Base-by-base conservation (phyloP, 1,140 invertebrate species). In the Lordiphosa stackelbergi region DNA sequence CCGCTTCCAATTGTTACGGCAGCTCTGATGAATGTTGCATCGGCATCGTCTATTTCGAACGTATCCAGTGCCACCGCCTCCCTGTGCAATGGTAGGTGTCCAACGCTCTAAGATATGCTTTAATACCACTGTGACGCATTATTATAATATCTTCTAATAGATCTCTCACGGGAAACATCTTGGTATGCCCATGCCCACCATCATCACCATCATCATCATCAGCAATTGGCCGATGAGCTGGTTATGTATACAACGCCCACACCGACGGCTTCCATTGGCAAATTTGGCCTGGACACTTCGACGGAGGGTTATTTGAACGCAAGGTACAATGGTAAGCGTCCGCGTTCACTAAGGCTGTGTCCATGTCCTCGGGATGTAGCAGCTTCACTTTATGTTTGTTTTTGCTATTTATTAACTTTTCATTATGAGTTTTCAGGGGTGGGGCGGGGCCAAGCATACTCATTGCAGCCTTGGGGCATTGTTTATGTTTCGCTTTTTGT, bases 271-370 rank as follows among this genome's bases (percentile, higher is more conserved):
- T 62, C 84, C 34, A 86, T 86, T 64, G 77, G 73, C 5, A 87
- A 87, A 42, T 86, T 86, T 47, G 85, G 85, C 7, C 59, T 86
- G 62, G 85, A 87, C 70, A 79, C 77, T 43, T 77, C 85, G 43
- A 86, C 81, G 40, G 85, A 87, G 78, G 78, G 78, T 63, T 87
- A 87, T 75, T 71, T 87, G 60, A 87, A 81, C 75, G 73, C 85
- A 85, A 86, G 85, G 85, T 86, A 86, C 72, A 86, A 86, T 72
- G 85, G 85, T 86, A 83, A 86, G 85, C 75, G 65, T 73, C 77
- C 74, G 59, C 71, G 42, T 72, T 31, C 63, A 16, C 0, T 55
- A 42, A 49, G 8, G 40, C 64, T 49, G 35, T 46, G 13, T 12
- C 24, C 24, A 38, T 35, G 36, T 42, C 70, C 40, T 10, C 38